These are phyloP conservation scores for Acheta domesticus DNA, from an alignment of 2,888 invertebrate species.

Conservation along the genomic window DNA sequence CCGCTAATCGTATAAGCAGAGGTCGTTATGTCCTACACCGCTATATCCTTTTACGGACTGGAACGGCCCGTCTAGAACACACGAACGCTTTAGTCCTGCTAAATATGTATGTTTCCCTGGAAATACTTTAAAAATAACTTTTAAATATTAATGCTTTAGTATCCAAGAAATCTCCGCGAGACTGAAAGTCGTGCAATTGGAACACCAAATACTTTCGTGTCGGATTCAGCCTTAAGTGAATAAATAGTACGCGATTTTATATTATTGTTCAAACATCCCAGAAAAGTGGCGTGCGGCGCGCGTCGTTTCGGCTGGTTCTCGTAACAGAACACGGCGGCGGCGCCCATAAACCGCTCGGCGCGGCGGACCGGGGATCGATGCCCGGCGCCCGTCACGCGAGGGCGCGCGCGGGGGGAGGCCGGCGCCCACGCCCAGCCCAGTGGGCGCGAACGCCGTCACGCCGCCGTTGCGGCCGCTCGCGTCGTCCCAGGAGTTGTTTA, in stretches of 20 bases:
- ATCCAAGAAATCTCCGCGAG: constrained; percentile 6
- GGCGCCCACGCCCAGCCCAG: no score
- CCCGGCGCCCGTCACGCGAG: background rate
- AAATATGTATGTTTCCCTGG: constrained; percentile 9
- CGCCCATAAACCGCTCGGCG: background rate
- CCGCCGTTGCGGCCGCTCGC: no score
- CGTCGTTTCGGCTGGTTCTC: constrained; percentile 5
- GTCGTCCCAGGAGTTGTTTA: no score
- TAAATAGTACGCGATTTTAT: constrained; percentile 7
- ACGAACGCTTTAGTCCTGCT: constrained; percentile 18
- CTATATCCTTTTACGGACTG: background rate
- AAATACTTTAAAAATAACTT: background rate
- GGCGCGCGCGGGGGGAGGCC: no score
- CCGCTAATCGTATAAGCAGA: constrained; percentile 6
- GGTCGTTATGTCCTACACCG: constrained; percentile 7
- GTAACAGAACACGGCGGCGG: background rate
- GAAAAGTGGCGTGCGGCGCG: background rate
- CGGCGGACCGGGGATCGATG: background rate
- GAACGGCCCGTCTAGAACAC: background rate
- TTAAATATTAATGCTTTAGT: constrained; percentile 10
- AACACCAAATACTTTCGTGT: constrained; percentile 18
- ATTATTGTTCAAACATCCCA: constrained; percentile 10
- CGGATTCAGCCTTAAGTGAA: constrained; percentile 7
- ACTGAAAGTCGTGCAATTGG: background rate
- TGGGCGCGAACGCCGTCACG: no score